Conservation (phyloP, 1,140 invertebrate genomes). For the Ladona fulva region DNA sequence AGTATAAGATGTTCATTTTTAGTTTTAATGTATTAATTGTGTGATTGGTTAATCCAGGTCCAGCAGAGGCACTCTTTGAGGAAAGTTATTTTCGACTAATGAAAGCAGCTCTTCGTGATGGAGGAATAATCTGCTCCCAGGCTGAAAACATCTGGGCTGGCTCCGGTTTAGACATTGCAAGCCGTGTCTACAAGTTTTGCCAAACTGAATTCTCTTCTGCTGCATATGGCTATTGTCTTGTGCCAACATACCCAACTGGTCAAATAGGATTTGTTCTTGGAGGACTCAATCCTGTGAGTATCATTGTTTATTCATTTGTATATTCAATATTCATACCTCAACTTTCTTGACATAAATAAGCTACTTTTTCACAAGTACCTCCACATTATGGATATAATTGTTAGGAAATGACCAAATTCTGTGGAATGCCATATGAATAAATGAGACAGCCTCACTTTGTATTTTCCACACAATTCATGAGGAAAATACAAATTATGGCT, state of each 20-base stretch:
- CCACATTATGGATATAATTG: too few species aligned
- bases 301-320: background rate
- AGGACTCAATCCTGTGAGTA: slow-evolving; percentile 44
- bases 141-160: slow-evolving; percentile 89
- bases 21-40: too few species aligned
- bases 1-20: too few species aligned
- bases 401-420: too few species aligned
- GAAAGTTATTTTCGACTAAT: slow-evolving; percentile 83
- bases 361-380: too few species aligned
- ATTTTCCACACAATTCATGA: too few species aligned
- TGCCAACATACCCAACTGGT: slow-evolving; percentile 92
- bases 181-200: slow-evolving; percentile 43
- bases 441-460: too few species aligned
- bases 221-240: slow-evolving; percentile 69
- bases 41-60: too few species aligned
- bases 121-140: slow-evolving; percentile 88
- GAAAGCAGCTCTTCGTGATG: slow-evolving; percentile 68
- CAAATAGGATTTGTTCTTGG: slow-evolving; percentile 92
- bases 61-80: slow-evolving; percentile 55
- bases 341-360: too few species aligned
- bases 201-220: slow-evolving; percentile 60
- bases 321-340: too few species aligned
- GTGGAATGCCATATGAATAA: too few species aligned
- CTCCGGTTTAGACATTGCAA: slow-evolving; percentile 44
- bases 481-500: too few species aligned